Evolutionary conservation across 1,140 invertebrate species (phyloP).

Genomic region (Lepidurus apus): DNA sequence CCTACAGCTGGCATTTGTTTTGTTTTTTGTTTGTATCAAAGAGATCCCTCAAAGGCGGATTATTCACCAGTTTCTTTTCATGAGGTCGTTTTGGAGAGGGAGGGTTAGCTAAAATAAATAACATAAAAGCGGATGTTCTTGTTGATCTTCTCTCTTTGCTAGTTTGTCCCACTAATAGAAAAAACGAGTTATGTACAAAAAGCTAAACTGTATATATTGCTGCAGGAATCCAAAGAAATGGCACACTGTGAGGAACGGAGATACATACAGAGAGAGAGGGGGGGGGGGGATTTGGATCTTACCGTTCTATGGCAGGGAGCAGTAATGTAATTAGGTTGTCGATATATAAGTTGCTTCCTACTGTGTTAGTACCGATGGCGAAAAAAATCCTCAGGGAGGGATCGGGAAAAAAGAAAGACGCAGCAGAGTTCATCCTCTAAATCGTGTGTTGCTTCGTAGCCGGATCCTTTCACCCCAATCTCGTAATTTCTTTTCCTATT

Average conservation of each 20-base stretch:
- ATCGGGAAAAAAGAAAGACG: neutral
- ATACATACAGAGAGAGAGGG: neutral
- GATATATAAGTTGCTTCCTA: constrained; percentile 17
- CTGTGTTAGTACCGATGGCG: neutral
- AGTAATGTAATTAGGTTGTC: constrained; percentile 22
- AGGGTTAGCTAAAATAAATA: neutral
- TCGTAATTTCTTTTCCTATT: neutral
- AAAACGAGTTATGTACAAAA: neutral
- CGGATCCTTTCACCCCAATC: neutral
- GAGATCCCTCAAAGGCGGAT: neutral
- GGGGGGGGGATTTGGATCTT: neutral
- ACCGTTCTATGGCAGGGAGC: constrained; percentile 13
- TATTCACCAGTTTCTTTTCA: too few relatives aligned
- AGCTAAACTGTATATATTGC: neutral
- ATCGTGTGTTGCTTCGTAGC: neutral
- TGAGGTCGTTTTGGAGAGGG: too few relatives aligned
- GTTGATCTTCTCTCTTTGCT: neutral
- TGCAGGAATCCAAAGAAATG: constrained; percentile 4
- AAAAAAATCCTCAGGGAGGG: neutral
- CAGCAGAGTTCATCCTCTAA: neutral
- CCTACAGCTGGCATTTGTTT: neutral
- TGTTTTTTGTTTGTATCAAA: neutral
- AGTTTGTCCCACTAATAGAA: neutral
- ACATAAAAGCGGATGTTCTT: neutral
- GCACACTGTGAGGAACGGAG: neutral